phyloP scores from a whole-genome alignment of 2,888 invertebrate species.

The Cephalotes varians region DNA sequence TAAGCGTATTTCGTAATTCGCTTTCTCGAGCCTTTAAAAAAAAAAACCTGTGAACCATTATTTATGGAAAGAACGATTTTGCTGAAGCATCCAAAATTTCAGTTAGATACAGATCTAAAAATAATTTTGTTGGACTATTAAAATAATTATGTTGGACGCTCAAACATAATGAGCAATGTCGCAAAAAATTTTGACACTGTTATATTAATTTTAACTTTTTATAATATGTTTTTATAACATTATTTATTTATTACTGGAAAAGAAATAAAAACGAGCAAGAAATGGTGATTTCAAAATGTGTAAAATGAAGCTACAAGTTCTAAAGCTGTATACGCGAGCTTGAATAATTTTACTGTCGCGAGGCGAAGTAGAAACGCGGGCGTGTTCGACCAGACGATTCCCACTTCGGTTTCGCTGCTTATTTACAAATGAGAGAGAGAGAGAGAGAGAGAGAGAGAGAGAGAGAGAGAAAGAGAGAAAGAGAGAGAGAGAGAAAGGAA shows the following conservation, averaged over 20 bases:
- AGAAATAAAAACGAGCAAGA: neutral
- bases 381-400: slow-evolving; percentile 6
- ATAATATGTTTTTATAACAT: neutral
- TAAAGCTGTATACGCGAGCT: neutral
- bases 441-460: neutral
- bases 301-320: neutral
- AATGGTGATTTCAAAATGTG: neutral
- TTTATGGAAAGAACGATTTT: too few relatives aligned
- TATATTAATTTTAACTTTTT: neutral
- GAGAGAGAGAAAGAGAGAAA: too few relatives aligned
- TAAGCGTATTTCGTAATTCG: neutral
- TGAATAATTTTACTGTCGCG: slow-evolving; percentile 9
- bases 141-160: too few relatives aligned
- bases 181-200: too few relatives aligned
- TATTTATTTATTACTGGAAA: neutral
- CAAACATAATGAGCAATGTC: too few relatives aligned
- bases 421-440: slow-evolving; percentile 10
- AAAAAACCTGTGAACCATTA: neutral
- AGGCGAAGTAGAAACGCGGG: slow-evolving; percentile 26
- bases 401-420: neutral
- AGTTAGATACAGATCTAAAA: too few relatives aligned
- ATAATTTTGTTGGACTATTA: too few relatives aligned
- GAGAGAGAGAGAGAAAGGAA: neutral
- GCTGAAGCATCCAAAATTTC: too few relatives aligned
- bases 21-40: neutral